A percentile compares a stretch with the other conserved stretches of the same genome.
Conservation (phyloP, 2,797 vertebrate genomes). For the Bufotes viridis region DNA sequence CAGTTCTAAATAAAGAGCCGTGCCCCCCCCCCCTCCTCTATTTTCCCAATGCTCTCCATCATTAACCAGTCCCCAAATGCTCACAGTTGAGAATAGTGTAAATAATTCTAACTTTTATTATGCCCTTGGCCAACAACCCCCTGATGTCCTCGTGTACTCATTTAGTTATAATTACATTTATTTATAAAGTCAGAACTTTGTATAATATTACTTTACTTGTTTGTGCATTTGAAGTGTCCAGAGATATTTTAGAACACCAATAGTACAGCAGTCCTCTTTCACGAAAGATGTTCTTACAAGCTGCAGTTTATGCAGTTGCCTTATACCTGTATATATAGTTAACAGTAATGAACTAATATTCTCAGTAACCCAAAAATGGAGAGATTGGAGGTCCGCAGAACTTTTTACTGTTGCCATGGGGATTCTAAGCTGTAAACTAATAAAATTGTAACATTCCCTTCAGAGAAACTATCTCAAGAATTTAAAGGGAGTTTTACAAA, state of each 20-base stretch:
- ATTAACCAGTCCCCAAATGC: too few relatives aligned
- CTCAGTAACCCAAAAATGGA: not conserved
- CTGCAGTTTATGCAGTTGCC: not conserved
- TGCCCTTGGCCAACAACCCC: too few relatives aligned
- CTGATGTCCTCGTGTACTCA: too few relatives aligned
- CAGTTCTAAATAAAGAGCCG: too few relatives aligned
- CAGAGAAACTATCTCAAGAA: conserved; percentile 35
- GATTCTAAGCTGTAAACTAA: conserved; percentile 12
- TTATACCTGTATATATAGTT: conserved; percentile 4
- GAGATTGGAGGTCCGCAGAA: not conserved
- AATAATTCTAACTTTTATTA: too few relatives aligned
- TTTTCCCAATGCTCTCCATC: too few relatives aligned
- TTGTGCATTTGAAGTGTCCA: not conserved
- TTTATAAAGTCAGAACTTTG: not conserved
- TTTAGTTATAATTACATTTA: not conserved
- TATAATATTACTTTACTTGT: not conserved
- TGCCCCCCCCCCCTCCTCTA: too few relatives aligned
- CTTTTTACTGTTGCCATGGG: conserved; percentile 30
- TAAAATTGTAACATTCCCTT: conserved; percentile 8
- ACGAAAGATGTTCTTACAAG: not conserved
- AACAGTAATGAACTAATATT: not conserved
- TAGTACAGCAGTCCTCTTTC: not conserved
- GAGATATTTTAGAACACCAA: not conserved
- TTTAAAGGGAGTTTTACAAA: conserved; percentile 39
- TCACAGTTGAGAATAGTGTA: too few relatives aligned